These are phyloP conservation scores for Lethenteron reissneri DNA, from an alignment of 2,113 vertebrate genomes.

Conservation along the genomic window DNA sequence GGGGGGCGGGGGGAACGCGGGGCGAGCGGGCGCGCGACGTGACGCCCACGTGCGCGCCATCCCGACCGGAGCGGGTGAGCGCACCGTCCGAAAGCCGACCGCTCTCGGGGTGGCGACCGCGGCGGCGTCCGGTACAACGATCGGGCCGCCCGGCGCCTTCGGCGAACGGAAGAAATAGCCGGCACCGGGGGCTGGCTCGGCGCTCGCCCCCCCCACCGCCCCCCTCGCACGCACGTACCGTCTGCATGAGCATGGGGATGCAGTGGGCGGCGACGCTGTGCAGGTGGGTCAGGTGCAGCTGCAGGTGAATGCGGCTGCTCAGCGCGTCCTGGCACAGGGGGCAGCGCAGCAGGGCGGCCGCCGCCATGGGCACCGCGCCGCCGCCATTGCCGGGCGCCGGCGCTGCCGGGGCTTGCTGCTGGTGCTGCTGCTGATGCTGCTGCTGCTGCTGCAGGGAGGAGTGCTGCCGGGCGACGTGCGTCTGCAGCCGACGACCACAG, in stretches of 20 bases:
- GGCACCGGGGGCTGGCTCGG: not conserved
- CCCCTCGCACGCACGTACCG: constrained; percentile 10
- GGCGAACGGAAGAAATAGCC: too few relatives aligned
- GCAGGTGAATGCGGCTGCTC: constrained; percentile 99
- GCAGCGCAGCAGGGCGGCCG: constrained; percentile 60
- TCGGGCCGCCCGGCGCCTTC: too few relatives aligned
- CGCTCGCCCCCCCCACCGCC: too few relatives aligned
- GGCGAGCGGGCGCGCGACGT: constrained; percentile 16
- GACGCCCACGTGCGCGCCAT: too few relatives aligned
- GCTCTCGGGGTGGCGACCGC: too few relatives aligned
- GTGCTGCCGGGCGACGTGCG: constrained; percentile 96
- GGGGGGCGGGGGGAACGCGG: constrained; percentile 20
- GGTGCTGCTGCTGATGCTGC: constrained; percentile 18
- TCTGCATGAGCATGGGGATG: constrained; percentile 52
- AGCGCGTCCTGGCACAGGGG: constrained; percentile 95
- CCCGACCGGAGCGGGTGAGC: too few relatives aligned
- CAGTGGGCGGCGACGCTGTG: constrained; percentile 97
- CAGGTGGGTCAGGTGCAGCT: constrained; percentile 90
- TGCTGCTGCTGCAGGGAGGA: constrained; percentile 55
- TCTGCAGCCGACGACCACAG: constrained; percentile 89
- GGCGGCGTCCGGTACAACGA: too few relatives aligned
- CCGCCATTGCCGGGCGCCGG: constrained; percentile 17
- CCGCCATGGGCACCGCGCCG: constrained; percentile 18
- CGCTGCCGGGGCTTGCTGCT: constrained; percentile 15
- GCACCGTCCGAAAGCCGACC: too few relatives aligned